Base-by-base conservation (phyloP, 2,888 invertebrate species). In the Macroteleia sp. region DNA sequence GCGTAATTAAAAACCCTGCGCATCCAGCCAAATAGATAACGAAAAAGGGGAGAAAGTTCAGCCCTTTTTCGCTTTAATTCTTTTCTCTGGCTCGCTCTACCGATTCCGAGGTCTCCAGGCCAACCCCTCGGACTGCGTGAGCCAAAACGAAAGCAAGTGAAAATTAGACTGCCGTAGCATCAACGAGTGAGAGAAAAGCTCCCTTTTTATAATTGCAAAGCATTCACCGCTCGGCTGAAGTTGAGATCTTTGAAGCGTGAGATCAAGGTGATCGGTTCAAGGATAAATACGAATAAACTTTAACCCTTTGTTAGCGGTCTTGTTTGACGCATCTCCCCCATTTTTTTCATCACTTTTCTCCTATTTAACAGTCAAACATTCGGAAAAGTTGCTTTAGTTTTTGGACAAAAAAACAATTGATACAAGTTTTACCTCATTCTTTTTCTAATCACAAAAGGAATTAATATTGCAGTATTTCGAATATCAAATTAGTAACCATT, bases 1-100 rank as follows among this genome's bases (percentile, higher is more conserved):
- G 81, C 83, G 88, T 87, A 89, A 89, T 89, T 89, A 89, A 89
- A 89, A 89, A 89, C 85, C 84, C 84, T 86, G 87, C 83, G 86
- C 85, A 85, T 85, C 85, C 85, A 81, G 82, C 85, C 86, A 83
- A 86, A 86, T 84, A 86, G 88, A 88, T 88, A 89, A 89, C 86
- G 83, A 86, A 86, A 82, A 86, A 85, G 82, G 83, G 82, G 74
- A 77, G 76, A 80, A 61, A 85, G 81, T 83, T 86, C 82, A 84
- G 82, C 82, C 84, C 82, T 81, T 83, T 83, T 83, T 79, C 81
- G 77, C 81, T 86, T 84, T 86, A 86, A 86, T 86, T 86, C 86
- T 86, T 82, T 79, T 66, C 61, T 67, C 70, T 67, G 48, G 36
- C 76, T 81, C 71, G 75, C 79, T 75, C 50, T 59, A 36, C 28